A percentile compares a stretch with the other conserved stretches of the same genome.
These are phyloP conservation scores for Drosophila yooni DNA, from an alignment of 2,888 invertebrate genomes.

Conservation along the genomic window DNA sequence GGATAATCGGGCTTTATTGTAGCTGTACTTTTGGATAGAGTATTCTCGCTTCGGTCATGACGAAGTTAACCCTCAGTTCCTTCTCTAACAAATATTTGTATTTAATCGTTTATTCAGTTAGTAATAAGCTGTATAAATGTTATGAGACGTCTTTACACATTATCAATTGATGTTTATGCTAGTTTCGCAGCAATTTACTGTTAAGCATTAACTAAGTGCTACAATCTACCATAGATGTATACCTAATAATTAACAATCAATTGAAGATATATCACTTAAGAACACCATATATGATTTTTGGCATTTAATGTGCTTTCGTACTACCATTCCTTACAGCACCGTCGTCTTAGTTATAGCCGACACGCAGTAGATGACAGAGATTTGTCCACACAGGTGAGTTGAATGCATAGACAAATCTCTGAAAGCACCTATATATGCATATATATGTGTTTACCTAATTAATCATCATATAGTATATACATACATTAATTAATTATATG, in stretches of 20 bases:
- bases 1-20: neutral
- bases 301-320: conserved; percentile 53
- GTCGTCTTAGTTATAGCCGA: conserved; percentile 94
- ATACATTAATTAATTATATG: neutral
- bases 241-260: neutral
- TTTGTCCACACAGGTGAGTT: conserved; percentile 90
- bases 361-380: conserved; percentile 96
- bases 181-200: conserved; percentile 50
- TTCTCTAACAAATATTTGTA: neutral
- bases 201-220: conserved; percentile 33
- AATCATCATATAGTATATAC: neutral
- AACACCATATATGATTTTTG: conserved; percentile 37
- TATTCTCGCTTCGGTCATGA: conserved; percentile 28
- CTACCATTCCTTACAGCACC: conserved; percentile 88
- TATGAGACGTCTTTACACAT: conserved; percentile 57
- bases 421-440: conserved; percentile 38
- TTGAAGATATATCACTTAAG: conserved; percentile 26
- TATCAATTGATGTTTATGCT: conserved; percentile 61
- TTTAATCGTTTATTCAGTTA: conserved; percentile 32
- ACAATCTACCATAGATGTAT: conserved; percentile 2
- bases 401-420: conserved; percentile 61
- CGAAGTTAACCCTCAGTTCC: conserved; percentile 32
- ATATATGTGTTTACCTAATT: conserved; percentile 2
- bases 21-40: conserved; percentile 33
- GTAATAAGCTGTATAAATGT: conserved; percentile 67